A percentile compares a stretch with the other conserved stretches of the same genome.
Conservation (phyloP, 1,140 invertebrate genomes). For the Drosophila oshimai region DNA sequence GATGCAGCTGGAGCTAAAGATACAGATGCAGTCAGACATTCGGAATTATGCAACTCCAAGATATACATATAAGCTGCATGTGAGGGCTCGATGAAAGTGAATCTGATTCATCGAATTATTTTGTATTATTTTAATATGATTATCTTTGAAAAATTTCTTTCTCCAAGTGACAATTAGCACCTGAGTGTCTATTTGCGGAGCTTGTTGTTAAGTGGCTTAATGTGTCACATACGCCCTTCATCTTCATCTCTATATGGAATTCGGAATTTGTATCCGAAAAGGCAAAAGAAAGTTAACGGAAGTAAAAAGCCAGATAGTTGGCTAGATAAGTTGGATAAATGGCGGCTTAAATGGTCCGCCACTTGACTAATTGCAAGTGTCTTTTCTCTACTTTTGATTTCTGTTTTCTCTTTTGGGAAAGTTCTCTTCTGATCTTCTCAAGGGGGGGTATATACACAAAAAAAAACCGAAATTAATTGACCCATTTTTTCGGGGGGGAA, state of each 20-base stretch:
- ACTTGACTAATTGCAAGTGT: slow-evolving; percentile 57
- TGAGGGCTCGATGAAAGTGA: slow-evolving; percentile 54
- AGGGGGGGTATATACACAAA: neutral
- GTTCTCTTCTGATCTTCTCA: slow-evolving; percentile 51
- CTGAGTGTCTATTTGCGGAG: slow-evolving; percentile 42
- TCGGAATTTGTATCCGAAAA: slow-evolving; percentile 2
- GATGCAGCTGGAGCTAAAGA: slow-evolving; percentile 14
- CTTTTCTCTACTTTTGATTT: slow-evolving; percentile 50
- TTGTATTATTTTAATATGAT: slow-evolving; percentile 13
- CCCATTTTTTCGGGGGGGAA: slow-evolving; percentile 35
- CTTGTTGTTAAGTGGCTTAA: slow-evolving; percentile 60
- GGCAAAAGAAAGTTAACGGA: slow-evolving; percentile 60
- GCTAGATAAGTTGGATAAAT: slow-evolving; percentile 50
- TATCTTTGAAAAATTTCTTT: slow-evolving; percentile 34
- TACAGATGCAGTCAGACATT: slow-evolving; percentile 14
- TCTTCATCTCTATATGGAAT: slow-evolving; percentile 27
- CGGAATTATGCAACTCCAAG: slow-evolving; percentile 45
- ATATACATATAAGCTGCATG: slow-evolving; percentile 7
- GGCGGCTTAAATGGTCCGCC: slow-evolving; percentile 37
- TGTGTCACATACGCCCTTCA: slow-evolving; percentile 35
- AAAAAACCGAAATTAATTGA: slow-evolving; percentile 22
- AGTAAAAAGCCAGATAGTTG: slow-evolving; percentile 40
- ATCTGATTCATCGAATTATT: slow-evolving; percentile 14
- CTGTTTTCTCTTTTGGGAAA: slow-evolving; percentile 55
- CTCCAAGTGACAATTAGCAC: slow-evolving; percentile 59